phyloP scores from a whole-genome alignment of 2,797 vertebrate genomes.

The Pteropus rufus region DNA sequence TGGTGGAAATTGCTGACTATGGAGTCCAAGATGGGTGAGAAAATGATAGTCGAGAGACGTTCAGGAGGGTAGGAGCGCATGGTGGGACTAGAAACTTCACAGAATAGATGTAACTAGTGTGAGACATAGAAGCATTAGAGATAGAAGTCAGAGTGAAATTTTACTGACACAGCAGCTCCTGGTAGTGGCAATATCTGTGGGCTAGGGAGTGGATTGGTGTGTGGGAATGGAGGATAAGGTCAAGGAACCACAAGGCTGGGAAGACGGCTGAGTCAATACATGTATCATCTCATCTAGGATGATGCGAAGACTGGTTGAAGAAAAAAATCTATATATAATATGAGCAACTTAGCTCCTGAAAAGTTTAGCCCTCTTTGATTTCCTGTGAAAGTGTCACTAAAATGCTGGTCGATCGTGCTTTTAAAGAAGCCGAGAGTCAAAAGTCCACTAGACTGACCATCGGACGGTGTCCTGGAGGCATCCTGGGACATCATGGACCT shows the following conservation, averaged over 20 bases:
- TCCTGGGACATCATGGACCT: neutral
- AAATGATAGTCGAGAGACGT: neutral
- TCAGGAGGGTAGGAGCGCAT: neutral
- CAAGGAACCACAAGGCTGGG: neutral
- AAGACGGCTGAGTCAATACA: neutral
- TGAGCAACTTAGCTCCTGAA: neutral
- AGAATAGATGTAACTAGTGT: neutral
- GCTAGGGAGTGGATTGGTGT: neutral
- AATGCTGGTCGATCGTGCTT: neutral
- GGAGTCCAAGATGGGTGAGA: neutral
- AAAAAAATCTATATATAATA: neutral
- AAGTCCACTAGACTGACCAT: neutral
- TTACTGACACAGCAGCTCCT: neutral
- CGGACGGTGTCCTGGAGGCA: neutral
- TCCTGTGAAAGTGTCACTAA: neutral
- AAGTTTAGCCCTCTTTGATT: neutral
- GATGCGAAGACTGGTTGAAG: neutral
- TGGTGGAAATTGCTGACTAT: neutral
- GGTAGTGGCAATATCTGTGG: neutral
- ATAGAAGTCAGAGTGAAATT: neutral
- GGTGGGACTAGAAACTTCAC: neutral
- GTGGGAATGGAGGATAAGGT: neutral
- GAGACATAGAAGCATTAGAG: neutral
- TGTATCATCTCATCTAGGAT: neutral
- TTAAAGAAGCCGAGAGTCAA: neutral